These are phyloP conservation scores for Rhinolophus ferrumequinum DNA, from an alignment of 2,113 vertebrate genomes.

Conservation along the genomic window DNA sequence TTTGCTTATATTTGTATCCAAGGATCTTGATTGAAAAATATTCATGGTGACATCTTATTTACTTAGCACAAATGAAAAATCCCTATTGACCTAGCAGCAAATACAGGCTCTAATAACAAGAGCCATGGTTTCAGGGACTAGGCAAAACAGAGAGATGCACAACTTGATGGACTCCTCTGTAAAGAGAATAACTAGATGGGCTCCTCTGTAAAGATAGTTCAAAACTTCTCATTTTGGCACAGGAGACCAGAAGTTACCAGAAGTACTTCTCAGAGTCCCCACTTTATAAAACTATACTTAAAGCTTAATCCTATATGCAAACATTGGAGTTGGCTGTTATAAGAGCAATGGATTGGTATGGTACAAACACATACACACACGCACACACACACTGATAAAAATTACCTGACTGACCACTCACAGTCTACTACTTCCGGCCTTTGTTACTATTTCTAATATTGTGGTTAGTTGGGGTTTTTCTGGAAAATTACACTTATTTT, in stretches of 20 bases:
- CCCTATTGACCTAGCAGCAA: neutral
- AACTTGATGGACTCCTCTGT: neutral
- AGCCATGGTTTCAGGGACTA: neutral
- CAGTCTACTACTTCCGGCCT: neutral
- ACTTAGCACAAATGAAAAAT: conserved; percentile 7
- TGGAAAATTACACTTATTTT: neutral
- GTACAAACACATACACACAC: neutral
- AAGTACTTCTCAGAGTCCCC: neutral
- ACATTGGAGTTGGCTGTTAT: neutral
- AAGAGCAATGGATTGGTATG: neutral
- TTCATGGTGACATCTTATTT: conserved; percentile 42
- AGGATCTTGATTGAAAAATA: conserved; percentile 59
- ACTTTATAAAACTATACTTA: neutral
- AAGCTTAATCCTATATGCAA: neutral
- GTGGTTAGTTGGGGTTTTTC: neutral
- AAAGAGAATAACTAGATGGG: neutral
- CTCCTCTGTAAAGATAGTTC: neutral
- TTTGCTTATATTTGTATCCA: conserved; percentile 38
- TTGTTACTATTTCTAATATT: neutral
- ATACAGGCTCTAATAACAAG: neutral
- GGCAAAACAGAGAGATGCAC: neutral
- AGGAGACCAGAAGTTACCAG: neutral
- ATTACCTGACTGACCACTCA: neutral
- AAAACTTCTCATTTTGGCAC: neutral
- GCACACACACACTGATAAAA: neutral